Percentiles rank a stretch among this genome's conserved stretches.
Conservation (phyloP, 2,797 vertebrate species). For the Vultur gryphus region DNA sequence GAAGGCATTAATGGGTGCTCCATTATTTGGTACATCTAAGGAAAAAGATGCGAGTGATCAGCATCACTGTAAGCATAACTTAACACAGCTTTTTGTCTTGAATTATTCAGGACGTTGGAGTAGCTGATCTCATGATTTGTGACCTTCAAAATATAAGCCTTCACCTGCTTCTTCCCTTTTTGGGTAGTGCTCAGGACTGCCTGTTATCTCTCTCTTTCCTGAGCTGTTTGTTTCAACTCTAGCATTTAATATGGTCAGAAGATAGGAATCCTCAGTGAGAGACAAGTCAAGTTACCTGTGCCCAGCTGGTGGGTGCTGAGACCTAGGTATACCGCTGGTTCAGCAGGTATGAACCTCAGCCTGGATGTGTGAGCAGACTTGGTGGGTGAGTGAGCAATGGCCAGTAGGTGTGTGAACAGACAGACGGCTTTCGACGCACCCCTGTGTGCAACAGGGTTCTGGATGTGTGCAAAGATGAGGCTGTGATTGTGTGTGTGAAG, state of each 20-base stretch:
- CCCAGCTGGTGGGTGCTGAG: not conserved
- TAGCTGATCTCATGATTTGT: not conserved
- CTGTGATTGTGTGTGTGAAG: not conserved
- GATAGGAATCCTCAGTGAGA: not conserved
- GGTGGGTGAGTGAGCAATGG: not conserved
- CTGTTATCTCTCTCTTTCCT: not conserved
- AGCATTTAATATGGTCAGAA: not conserved
- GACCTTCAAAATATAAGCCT: not conserved
- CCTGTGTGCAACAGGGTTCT: not conserved
- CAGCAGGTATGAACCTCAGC: not conserved
- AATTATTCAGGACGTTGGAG: not conserved
- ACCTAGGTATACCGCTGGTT: not conserved
- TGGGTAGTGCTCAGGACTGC: not conserved
- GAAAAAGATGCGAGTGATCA: not conserved
- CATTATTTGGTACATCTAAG: not conserved
- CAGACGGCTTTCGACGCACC: fast-evolving
- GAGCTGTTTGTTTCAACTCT: not conserved
- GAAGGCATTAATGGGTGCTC: not conserved
- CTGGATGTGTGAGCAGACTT: not conserved
- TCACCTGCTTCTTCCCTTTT: not conserved
- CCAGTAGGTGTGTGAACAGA: not conserved
- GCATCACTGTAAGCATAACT: not conserved
- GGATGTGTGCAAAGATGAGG: not conserved
- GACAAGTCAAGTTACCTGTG: not conserved
- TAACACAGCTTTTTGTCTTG: not conserved